Percentiles rank a stretch among this genome's conserved stretches.
Evolutionary conservation across 2,888 invertebrate genomes (phyloP).

Genomic region (Schrankia costaestrigalis): DNA sequence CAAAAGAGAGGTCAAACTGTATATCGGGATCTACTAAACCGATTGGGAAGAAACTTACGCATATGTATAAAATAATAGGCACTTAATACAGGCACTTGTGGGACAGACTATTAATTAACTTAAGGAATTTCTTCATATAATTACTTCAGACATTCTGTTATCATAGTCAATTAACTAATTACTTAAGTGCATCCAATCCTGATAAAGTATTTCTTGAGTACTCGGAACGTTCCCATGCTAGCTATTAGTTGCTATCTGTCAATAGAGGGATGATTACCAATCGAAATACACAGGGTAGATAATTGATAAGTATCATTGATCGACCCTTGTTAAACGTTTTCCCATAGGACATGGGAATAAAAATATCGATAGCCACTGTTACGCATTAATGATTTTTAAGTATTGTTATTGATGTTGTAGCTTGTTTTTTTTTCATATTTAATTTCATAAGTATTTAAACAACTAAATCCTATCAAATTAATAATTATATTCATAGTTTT

Average conservation of each 20-base stretch:
- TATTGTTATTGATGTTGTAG: conserved; percentile 5
- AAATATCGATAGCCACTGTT: conserved; percentile 35
- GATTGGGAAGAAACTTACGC: no score
- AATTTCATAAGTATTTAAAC: neutral
- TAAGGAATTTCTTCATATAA: neutral
- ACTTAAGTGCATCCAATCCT: conserved; percentile 11
- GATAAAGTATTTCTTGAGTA: conserved; percentile 15
- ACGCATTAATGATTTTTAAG: conserved; percentile 11
- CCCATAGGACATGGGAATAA: conserved; percentile 51
- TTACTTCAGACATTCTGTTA: neutral
- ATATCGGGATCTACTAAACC: no score
- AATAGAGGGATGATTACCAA: conserved; percentile 43
- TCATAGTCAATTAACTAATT: conserved; percentile 2
- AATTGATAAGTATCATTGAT: conserved; percentile 60
- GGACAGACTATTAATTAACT: no score
- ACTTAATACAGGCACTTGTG: no score
- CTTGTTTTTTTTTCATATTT: neutral
- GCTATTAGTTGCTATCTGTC: conserved; percentile 46
- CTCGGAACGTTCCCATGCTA: conserved; percentile 40
- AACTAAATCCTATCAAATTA: neutral
- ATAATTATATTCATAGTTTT: no score
- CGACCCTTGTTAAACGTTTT: conserved; percentile 72
- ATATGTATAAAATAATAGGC: no score
- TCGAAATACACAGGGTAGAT: conserved; percentile 55
- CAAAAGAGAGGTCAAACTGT: no score